phyloP scores from a whole-genome alignment of 1,140 invertebrate genomes.

The Nautilus pompilius region DNA sequence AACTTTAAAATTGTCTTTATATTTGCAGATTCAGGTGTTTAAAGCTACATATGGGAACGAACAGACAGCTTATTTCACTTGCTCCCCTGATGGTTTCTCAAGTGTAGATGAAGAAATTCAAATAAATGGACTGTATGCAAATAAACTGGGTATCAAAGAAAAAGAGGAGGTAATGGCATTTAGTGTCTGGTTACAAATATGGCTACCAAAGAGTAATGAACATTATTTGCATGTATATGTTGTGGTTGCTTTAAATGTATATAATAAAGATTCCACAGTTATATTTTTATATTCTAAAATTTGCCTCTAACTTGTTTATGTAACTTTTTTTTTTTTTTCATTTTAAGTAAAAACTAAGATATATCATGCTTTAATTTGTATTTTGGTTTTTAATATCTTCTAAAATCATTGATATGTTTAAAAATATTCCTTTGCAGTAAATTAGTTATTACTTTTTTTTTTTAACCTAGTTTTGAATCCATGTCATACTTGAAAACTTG shows the following conservation, averaged over 20 bases:
- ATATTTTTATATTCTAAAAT: no score
- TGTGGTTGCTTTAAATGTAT: background rate
- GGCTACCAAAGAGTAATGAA: background rate
- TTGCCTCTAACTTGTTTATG: background rate
- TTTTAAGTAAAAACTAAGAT: background rate
- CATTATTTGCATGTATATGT: background rate
- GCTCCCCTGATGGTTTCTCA: background rate
- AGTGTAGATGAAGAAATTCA: constrained; percentile 21
- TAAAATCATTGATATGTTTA: no score
- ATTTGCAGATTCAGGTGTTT: constrained; percentile 17
- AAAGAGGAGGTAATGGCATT: constrained; percentile 22
- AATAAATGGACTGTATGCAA: constrained; percentile 40
- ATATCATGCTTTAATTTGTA: no score
- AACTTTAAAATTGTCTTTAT: constrained; percentile 2
- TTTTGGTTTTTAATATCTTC: no score
- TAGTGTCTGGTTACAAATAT: background rate
- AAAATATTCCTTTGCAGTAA: no score
- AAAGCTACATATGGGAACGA: constrained; percentile 3
- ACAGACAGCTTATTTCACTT: constrained; percentile 12
- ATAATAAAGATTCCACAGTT: no score
- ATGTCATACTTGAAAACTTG: no score
- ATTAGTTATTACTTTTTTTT: no score
- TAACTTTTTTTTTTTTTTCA: background rate
- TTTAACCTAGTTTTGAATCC: no score
- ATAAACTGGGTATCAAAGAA: constrained; percentile 35